Evolutionary conservation across 1,140 invertebrate species (phyloP).

Genomic region (Caenorhabditis latens): DNA sequence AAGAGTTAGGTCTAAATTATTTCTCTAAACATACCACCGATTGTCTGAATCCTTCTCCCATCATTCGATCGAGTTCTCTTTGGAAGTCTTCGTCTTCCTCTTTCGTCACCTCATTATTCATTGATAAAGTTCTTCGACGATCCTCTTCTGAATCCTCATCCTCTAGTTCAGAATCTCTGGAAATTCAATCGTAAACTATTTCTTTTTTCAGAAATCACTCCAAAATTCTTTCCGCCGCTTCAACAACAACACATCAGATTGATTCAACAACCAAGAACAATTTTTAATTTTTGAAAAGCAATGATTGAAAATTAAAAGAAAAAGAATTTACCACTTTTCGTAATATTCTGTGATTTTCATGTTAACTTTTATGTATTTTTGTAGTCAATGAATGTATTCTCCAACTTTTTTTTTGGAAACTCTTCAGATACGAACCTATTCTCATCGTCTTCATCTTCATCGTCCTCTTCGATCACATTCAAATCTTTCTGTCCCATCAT

Average conservation of each 20-base stretch:
- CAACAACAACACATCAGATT: slow-evolving; percentile 27
- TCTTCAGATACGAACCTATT: not conserved
- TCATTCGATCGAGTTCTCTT: slow-evolving; percentile 54
- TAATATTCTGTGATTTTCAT: slow-evolving; percentile 27
- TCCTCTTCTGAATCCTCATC: slow-evolving; percentile 30
- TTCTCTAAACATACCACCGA: not conserved
- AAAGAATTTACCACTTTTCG: not conserved
- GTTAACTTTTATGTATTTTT: not conserved
- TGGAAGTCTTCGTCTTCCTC: slow-evolving; percentile 57
- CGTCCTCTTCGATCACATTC: slow-evolving; percentile 53
- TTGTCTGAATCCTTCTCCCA: slow-evolving; percentile 50
- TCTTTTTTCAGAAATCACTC: slow-evolving; percentile 24
- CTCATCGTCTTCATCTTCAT: slow-evolving; percentile 51
- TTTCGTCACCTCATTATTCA: slow-evolving; percentile 9
- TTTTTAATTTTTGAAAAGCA: not conserved
- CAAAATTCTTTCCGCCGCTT: not conserved
- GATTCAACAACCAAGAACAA: not conserved
- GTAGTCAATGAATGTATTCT: not conserved
- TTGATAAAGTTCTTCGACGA: not conserved
- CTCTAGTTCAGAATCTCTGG: slow-evolving; percentile 14
- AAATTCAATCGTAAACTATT: not conserved
- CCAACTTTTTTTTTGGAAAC: not conserved
- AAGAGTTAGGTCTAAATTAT: not conserved
- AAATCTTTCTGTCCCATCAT: not conserved
- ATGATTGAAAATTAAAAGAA: not conserved